phyloP scores from a whole-genome alignment of 2,113 vertebrate species.

The Pionites leucogaster region DNA sequence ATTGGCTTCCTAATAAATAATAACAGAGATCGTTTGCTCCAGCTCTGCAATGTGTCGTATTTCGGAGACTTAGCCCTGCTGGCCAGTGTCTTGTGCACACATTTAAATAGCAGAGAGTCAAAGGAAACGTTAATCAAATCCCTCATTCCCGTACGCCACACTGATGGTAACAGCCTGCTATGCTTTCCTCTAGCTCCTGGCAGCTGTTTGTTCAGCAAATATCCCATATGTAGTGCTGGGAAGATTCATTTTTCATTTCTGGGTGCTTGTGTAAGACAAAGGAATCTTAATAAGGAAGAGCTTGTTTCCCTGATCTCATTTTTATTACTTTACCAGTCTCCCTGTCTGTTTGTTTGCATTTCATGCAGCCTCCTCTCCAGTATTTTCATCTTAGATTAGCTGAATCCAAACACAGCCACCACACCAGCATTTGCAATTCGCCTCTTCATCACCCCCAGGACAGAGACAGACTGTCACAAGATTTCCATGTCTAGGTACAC shows the following conservation, averaged over 20 bases:
- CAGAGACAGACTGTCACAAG: neutral
- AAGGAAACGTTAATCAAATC: constrained; percentile 5
- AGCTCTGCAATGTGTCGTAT: neutral
- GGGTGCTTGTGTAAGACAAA: constrained; percentile 42
- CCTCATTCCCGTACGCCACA: neutral
- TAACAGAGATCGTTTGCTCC: neutral
- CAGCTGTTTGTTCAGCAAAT: constrained; percentile 59
- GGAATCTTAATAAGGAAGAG: constrained; percentile 53
- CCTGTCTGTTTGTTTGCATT: constrained; percentile 30
- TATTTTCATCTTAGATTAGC: neutral
- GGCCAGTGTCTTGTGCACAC: neutral
- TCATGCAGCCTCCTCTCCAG: neutral
- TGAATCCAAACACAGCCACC: neutral
- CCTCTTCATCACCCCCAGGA: neutral
- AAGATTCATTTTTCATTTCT: constrained; percentile 45
- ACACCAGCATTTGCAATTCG: neutral
- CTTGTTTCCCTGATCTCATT: constrained; percentile 20
- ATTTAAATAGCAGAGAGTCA: constrained; percentile 14
- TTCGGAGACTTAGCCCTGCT: neutral
- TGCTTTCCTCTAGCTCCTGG: constrained; percentile 2
- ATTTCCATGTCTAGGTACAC: neutral
- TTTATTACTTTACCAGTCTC: constrained; percentile 47
- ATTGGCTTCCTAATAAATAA: neutral
- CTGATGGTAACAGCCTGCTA: neutral
- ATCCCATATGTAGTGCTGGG: neutral